Percentiles rank a stretch among this genome's conserved stretches.
Evolutionary conservation across 2,113 vertebrate genomes (phyloP).

Genomic region (Pituophis catenifer): DNA sequence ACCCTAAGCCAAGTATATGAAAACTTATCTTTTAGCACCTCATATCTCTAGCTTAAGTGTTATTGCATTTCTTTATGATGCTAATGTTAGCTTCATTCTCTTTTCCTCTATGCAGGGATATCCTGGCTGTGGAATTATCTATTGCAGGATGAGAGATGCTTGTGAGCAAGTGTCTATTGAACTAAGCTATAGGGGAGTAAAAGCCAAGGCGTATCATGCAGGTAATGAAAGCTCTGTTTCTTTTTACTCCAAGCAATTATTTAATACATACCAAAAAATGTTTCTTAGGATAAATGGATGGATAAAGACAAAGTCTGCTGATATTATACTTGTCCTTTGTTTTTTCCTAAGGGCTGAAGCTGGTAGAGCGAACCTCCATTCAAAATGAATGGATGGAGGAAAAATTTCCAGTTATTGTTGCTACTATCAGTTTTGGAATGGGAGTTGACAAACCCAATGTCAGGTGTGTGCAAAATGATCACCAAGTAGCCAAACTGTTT

Average conservation of each 20-base stretch:
- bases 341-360: constrained; percentile 79
- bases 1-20: neutral
- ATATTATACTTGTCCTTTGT: neutral
- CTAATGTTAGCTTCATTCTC: neutral
- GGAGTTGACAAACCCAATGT: constrained; percentile 96
- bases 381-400: constrained; percentile 97
- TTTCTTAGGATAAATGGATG: neutral
- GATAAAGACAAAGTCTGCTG: neutral
- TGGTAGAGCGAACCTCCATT: constrained; percentile 78
- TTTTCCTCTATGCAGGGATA: constrained; percentile 50
- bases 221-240: constrained; percentile 67
- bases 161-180: constrained; percentile 90
- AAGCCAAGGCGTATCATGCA: constrained; percentile 92
- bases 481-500: neutral
- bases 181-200: constrained; percentile 82
- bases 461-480: constrained; percentile 73
- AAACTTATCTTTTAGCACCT: neutral
- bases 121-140: constrained; percentile 90
- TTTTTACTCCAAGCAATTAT: neutral
- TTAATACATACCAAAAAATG: neutral
- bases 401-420: constrained; percentile 89
- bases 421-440: constrained; percentile 98
- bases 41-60: neutral
- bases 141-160: constrained; percentile 91
- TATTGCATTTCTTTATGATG: neutral